These are phyloP conservation scores for Adelognathus sp. DNA, from an alignment of 2,888 invertebrate genomes.

Conservation along the genomic window DNA sequence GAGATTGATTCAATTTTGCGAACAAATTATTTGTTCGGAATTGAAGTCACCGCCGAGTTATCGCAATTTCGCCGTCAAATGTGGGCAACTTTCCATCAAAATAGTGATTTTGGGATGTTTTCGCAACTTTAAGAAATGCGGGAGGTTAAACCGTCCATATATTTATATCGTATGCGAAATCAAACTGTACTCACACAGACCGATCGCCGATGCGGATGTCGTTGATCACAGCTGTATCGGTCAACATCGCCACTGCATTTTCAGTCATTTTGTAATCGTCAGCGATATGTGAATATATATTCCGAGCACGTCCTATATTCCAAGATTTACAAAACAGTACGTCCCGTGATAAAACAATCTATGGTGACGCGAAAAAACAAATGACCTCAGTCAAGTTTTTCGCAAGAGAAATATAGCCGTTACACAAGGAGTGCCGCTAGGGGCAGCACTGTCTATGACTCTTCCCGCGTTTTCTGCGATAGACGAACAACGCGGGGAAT, in stretches of 20 bases:
- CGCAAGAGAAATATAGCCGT: no score
- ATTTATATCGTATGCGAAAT: neutral
- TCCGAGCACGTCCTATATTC: neutral
- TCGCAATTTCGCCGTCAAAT: no score
- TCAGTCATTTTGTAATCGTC: no score
- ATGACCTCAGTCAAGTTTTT: neutral
- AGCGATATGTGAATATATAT: neutral
- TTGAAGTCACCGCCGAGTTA: no score
- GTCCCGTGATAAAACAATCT: neutral
- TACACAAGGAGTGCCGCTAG: neutral
- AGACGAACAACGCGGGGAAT: no score
- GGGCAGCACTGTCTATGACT: neutral
- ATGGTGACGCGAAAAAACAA: neutral
- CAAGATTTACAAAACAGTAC: neutral
- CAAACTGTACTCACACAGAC: neutral
- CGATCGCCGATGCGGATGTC: neutral
- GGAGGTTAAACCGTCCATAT: neutral
- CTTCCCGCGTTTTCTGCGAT: neutral
- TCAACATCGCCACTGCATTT: neutral
- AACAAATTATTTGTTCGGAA: no score
- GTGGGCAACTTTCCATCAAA: no score
- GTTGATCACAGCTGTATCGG: neutral
- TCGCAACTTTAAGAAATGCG: no score
- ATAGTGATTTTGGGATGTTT: no score
- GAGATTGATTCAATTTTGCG: no score